Percentiles rank a stretch among this genome's conserved stretches.
Conservation (phyloP, 2,113 vertebrate species). For the Murina feae region DNA sequence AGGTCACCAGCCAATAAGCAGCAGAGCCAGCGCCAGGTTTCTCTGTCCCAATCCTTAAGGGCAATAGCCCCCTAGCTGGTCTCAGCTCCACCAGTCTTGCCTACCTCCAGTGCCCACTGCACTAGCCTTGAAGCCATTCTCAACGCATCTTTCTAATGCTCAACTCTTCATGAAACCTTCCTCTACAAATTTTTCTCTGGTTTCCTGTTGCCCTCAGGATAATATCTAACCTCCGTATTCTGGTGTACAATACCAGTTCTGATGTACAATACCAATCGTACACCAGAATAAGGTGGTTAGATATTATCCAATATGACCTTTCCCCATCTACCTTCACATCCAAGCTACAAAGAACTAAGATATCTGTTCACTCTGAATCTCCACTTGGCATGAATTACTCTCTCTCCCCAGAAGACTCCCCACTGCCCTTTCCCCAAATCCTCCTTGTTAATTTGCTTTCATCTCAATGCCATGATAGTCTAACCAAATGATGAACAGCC, state of each 20-base stretch:
- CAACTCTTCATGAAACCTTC: neutral
- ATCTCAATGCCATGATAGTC: neutral
- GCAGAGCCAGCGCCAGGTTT: neutral
- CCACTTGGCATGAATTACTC: neutral
- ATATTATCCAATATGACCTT: too few species aligned
- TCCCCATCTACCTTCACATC: neutral
- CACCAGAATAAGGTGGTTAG: too few species aligned
- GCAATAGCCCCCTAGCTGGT: neutral
- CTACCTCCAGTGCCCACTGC: neutral
- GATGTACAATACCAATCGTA: neutral
- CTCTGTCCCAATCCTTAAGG: neutral
- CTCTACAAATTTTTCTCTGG: neutral
- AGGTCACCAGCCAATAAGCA: neutral
- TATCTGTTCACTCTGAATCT: neutral
- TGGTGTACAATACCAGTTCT: neutral
- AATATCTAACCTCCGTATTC: neutral
- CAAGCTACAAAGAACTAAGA: neutral
- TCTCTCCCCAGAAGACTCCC: neutral
- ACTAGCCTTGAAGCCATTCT: neutral
- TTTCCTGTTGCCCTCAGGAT: neutral
- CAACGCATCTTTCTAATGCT: neutral
- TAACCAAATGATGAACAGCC: neutral
- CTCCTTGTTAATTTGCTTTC: neutral
- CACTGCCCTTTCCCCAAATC: neutral
- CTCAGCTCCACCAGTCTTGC: neutral